phyloP scores from a whole-genome alignment of 2,888 invertebrate species.

The Minunthozetes semirufus region DNA sequence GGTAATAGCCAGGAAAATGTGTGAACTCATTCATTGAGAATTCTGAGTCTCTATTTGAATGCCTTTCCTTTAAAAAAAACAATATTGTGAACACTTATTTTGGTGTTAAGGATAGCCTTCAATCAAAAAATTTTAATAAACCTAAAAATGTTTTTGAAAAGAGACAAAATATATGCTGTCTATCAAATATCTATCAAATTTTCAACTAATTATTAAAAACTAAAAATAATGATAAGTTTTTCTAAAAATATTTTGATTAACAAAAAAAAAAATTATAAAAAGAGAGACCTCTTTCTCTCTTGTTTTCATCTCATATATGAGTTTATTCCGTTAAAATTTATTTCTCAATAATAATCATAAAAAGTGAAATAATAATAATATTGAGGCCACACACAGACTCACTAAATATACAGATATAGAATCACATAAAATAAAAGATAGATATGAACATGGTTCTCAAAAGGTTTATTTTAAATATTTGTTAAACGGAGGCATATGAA shows the following conservation, averaged over 20 bases:
- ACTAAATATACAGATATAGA: not conserved
- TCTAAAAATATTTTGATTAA: not conserved
- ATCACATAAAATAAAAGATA: not conserved
- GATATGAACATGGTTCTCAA: not conserved
- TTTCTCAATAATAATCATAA: not conserved
- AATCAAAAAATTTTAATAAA: not conserved
- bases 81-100: not conserved
- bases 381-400: slow-evolving; percentile 4
- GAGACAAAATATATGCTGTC: too few species aligned
- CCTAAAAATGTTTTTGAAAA: too few species aligned
- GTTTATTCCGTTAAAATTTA: not conserved
- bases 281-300: not conserved
- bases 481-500: not conserved
- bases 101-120: not conserved
- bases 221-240: not conserved
- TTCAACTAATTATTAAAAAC: not conserved
- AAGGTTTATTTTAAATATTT: not conserved
- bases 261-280: not conserved
- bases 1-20: not conserved
- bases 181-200: not conserved
- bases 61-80: not conserved
- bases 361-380: not conserved
- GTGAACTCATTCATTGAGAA: not conserved
- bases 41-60: not conserved
- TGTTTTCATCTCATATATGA: too few species aligned